Evolutionary conservation across 2,888 invertebrate genomes (phyloP), one percentile per base, ranked within the genome.

Genomic region (Coelopa pilipes): DNA sequence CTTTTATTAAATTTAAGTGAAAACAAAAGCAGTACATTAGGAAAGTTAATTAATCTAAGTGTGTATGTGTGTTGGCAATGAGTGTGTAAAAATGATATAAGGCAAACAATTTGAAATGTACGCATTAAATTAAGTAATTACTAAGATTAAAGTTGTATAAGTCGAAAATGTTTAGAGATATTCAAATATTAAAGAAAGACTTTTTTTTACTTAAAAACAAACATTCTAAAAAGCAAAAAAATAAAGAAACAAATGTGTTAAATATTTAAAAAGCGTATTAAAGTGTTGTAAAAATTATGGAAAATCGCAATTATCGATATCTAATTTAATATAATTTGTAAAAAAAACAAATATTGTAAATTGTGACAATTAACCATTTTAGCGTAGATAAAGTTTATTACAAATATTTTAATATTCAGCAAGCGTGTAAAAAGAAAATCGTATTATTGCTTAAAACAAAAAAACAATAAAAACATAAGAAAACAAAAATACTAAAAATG

Each of bases 151-250:
- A 34, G 34, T 4, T 34, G 34, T 34, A 34, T 34, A 62, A 69
- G 62, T 53, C 49, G 60, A 62, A 19, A 53, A 10, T 70, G 62
- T 62, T 49, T 70, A 70, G 62, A 70, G 17, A 62, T 49, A 70
- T 50, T 49, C 50, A 70, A 34, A 50, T 62, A 24, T 57, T 62
- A 63, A 63, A 53, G 24, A 63, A 53, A 46, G 53, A 50, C 46
- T 70, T 70, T 69, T 70, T 69, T 70, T 70, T 70, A 70, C 70
- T 62, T 70, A 70, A 69, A 34, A 34, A 34, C 34, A 34, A 34
- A 45, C 24, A 21, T 21, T 21, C 53, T 55, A 55, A 67, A 67
- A 55, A 45, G 46, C 7, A 59, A 47, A 46, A 59, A 59, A 59
- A 24, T 19, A 45, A 17, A n/a, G 46, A 57, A 70, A 10, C 19